These are phyloP conservation scores for Cladorhizidae sp. DNA, from an alignment of 37 sponge, comb jelly and placozoan species.

Conservation along the genomic window DNA sequence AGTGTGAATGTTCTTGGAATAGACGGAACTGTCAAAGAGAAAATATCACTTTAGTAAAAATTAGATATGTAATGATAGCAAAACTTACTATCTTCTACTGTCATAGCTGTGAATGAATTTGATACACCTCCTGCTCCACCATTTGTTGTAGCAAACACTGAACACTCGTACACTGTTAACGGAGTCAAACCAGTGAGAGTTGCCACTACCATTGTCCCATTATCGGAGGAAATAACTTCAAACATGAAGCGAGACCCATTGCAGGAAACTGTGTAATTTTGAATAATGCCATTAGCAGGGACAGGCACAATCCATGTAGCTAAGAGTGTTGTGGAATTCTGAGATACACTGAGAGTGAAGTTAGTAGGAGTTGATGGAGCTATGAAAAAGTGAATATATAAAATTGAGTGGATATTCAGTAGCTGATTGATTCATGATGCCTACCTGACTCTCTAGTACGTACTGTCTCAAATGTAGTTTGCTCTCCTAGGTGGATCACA, in stretches of 20 bases:
- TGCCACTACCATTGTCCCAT: not conserved
- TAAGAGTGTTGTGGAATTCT: not conserved
- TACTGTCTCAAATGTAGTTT: not conserved
- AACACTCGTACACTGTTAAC: conserved; percentile 52
- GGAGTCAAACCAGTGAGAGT: conserved; percentile 32
- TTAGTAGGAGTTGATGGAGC: conserved; percentile 15
- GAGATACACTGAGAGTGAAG: not conserved
- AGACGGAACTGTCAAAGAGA: conserved; percentile 25
- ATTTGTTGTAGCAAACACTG: conserved; percentile 56
- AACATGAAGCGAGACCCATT: not conserved
- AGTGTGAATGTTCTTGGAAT: not conserved
- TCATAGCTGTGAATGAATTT: not conserved
- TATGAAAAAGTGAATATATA: too few relatives aligned
- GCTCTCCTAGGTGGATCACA: not conserved
- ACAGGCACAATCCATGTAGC: conserved; percentile 33
- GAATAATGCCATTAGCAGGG: conserved; percentile 48
- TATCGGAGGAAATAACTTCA: not conserved
- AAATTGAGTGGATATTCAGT: too few relatives aligned
- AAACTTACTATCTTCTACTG: conserved; percentile 44
- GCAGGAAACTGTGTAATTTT: conserved; percentile 37
- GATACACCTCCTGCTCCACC: conserved; percentile 47
- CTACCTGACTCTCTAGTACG: too few relatives aligned
- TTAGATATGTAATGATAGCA: too few relatives aligned
- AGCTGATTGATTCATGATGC: too few relatives aligned
- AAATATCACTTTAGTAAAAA: too few relatives aligned